Evolutionary conservation across 2,888 invertebrate genomes (phyloP).

Genomic region (Ferrisia virgata): DNA sequence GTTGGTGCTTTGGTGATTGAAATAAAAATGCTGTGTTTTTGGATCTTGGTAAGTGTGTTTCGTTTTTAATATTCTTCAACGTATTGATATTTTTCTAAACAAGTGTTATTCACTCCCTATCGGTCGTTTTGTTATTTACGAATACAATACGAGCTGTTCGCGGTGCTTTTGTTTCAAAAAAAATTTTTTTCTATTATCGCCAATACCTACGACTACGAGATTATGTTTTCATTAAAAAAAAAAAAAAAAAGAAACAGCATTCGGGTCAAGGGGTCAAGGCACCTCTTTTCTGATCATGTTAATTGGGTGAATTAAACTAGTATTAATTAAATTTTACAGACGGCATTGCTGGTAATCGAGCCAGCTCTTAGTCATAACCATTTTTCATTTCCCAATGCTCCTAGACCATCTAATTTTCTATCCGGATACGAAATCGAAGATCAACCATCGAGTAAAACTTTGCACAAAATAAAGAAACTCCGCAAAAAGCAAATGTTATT

Average conservation of each 20-base stretch:
- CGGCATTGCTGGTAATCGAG: not conserved
- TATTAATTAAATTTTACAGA: not conserved
- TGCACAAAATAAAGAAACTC: constrained; percentile 37
- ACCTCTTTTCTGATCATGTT: not conserved
- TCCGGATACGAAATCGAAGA: not conserved
- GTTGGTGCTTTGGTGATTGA: not conserved
- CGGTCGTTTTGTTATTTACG: not conserved
- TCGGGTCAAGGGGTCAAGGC: not conserved
- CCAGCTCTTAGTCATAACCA: not conserved
- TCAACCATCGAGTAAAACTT: not conserved
- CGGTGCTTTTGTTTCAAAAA: not conserved
- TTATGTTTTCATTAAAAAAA: not conserved
- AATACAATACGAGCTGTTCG: not conserved
- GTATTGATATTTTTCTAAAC: not conserved
- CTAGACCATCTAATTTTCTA: not conserved
- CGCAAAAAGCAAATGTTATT: constrained; percentile 22
- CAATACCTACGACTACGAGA: no score
- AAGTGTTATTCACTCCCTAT: no score
- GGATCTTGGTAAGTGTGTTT: constrained; percentile 11
- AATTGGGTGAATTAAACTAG: not conserved
- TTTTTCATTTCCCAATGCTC: not conserved
- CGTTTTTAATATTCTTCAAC: not conserved
- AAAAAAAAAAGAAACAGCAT: not conserved
- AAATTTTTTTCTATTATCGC: no score
- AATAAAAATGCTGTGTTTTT: not conserved